These are phyloP conservation scores for Staurois parvus DNA, from an alignment of 2,797 vertebrate species.

Conservation along the genomic window DNA sequence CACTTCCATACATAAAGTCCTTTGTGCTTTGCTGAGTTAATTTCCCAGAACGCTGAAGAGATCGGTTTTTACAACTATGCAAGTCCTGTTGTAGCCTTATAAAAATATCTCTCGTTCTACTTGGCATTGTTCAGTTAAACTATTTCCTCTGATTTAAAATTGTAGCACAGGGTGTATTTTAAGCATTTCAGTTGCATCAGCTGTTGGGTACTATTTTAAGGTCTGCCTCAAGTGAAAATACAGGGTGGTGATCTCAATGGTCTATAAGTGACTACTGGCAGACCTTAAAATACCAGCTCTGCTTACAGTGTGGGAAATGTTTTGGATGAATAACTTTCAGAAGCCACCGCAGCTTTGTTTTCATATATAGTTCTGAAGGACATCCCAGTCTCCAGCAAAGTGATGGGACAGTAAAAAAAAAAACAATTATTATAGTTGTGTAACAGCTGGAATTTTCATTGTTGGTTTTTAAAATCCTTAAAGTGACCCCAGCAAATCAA, in stretches of 20 bases:
- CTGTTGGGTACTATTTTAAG: slow-evolving; percentile 76
- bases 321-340: slow-evolving; percentile 45
- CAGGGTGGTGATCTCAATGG: slow-evolving; percentile 68
- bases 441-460: background rate
- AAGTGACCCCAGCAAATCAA: background rate
- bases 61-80: slow-evolving; percentile 4
- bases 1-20: background rate
- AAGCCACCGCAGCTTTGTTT: slow-evolving; percentile 28
- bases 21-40: background rate
- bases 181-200: slow-evolving; percentile 71
- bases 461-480: background rate
- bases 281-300: slow-evolving; percentile 66
- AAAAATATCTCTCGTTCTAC: slow-evolving; percentile 35
- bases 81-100: background rate
- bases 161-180: slow-evolving; percentile 64
- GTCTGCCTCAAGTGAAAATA: slow-evolving; percentile 75
- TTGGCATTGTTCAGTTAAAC: slow-evolving; percentile 48
- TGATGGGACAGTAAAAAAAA: background rate
- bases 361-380: slow-evolving; percentile 13
- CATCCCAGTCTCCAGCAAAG: background rate
- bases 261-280: slow-evolving; percentile 72
- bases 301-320: slow-evolving; percentile 65
- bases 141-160: slow-evolving; percentile 62
- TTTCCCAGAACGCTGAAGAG: slow-evolving; percentile 15
- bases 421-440: background rate